Evolutionary conservation across 2,797 vertebrate species (phyloP), one percentile per base, ranked within the genome.

Genomic region (Petrocephalus sullivani): DNA sequence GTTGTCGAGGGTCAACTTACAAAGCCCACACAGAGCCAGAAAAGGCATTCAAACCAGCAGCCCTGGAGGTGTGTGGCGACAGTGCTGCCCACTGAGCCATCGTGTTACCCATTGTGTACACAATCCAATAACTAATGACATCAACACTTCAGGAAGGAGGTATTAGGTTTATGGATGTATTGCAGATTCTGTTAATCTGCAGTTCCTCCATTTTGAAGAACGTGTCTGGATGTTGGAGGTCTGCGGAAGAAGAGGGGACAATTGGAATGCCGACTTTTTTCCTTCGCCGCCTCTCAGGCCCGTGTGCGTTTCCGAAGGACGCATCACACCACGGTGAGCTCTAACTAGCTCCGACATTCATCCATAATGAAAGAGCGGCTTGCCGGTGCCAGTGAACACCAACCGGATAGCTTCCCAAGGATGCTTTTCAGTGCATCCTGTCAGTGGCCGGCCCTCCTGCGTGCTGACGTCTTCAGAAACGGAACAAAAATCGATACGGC

Each of bases 301-400:
- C 41, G 57, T 46, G 2, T 19, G 14, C 37, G 2, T 61, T 61
- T 86, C 28, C 56, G 49, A 86, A 86, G 57, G 57, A 33, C 9
- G 12, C 6, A 46, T 19, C 23, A 58, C 57, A 0, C 4, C 23
- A 56, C n/a, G 41, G 14, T 83, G 88, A 86, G 58, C 67, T 67
- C 75, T 82, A 64, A 86, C 86, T 64, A 86, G 60, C 84, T 86
- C 9, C 88, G 56, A 86, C 57, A n/a, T 87, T 92, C 89, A 91
- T 92, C 71, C 88, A 92, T 92, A 89, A 93, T 85, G 81, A 85
- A 89, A 54, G 56, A 58, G 58, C 67, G 19, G 83, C 33, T 46
- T 85, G 33, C 75, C 46, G 37, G 78, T 54, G 46, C 53, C 56
- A 41, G 88, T 58, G 23, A 41, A 19, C n/a, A 49, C 75, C 57